A percentile compares a stretch with the other conserved stretches of the same genome.
These are phyloP conservation scores for Camptogramma bilineatum DNA, from an alignment of 2,888 invertebrate genomes.

Conservation along the genomic window DNA sequence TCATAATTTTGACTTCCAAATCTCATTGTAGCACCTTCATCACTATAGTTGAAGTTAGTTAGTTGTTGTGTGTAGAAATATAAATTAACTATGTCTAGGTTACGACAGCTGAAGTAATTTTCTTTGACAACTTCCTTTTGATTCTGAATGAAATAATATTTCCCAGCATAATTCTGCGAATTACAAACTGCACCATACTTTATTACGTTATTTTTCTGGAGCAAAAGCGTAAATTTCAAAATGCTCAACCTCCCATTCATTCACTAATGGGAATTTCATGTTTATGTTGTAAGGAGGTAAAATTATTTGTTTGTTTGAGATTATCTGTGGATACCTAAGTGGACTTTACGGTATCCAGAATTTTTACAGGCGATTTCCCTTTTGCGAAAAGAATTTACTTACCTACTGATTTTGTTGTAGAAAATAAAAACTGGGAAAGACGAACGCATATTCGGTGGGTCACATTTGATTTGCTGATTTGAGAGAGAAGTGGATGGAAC, in stretches of 20 bases:
- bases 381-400: conserved; percentile 7
- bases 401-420: neutral
- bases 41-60: too few species aligned
- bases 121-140: neutral
- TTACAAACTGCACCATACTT: conserved; percentile 16
- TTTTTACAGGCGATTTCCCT: conserved; percentile 9
- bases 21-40: too few species aligned
- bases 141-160: neutral
- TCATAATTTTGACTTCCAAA: too few species aligned
- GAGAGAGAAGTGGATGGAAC: too few species aligned
- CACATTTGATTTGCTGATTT: too few species aligned
- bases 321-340: conserved; percentile 23
- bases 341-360: conserved; percentile 24
- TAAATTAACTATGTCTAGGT: too few species aligned
- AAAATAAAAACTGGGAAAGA: neutral
- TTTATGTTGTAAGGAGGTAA: conserved; percentile 27
- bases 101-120: neutral
- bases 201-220: conserved; percentile 29
- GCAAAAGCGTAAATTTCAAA: conserved; percentile 32
- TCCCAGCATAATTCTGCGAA: neutral
- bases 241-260: conserved; percentile 21
- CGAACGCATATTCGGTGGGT: too few species aligned
- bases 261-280: conserved; percentile 31
- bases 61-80: too few species aligned
- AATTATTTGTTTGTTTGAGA: conserved; percentile 35